Percentiles rank a stretch among this genome's conserved stretches.
Conservation (phyloP, 2,113 vertebrate genomes). For the Struthidea cinerea region DNA sequence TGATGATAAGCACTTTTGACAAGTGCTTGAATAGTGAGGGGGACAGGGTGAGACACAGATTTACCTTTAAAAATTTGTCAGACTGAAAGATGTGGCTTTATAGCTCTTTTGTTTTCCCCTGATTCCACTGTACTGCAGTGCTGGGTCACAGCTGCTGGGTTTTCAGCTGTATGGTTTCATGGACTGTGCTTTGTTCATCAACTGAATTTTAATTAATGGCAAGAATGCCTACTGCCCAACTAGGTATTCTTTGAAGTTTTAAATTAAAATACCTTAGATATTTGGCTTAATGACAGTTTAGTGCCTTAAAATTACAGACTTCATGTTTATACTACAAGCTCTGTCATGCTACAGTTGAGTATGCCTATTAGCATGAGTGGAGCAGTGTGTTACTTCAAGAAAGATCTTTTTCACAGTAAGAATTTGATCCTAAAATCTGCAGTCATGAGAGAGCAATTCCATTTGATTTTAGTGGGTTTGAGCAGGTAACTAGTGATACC, state of each 20-base stretch:
- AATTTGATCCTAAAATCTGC: not conserved
- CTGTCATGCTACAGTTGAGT: constrained; percentile 12
- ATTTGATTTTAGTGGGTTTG: not conserved
- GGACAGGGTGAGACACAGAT: not conserved
- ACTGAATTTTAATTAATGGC: constrained; percentile 15
- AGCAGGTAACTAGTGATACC: not conserved
- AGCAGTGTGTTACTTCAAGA: not conserved
- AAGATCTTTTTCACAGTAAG: not conserved
- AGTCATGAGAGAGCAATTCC: not conserved
- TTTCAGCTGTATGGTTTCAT: not conserved
- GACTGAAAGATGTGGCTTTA: not conserved
- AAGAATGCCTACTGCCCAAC: not conserved
- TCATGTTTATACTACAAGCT: constrained; percentile 8
- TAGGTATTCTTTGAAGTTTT: constrained; percentile 52
- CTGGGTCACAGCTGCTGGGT: not conserved
- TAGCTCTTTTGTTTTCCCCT: not conserved
- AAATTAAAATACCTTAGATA: constrained; percentile 48
- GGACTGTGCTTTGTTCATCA: not conserved
- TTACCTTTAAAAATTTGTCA: not conserved
- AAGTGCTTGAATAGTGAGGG: not conserved
- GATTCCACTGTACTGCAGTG: not conserved
- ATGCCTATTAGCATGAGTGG: not conserved
- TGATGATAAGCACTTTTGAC: not conserved
- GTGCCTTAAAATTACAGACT: constrained; percentile 42
- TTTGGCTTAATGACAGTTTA: constrained; percentile 25